These are phyloP conservation scores for Gobiocypris rarus DNA, from an alignment of 2,113 vertebrate species.

Conservation along the genomic window DNA sequence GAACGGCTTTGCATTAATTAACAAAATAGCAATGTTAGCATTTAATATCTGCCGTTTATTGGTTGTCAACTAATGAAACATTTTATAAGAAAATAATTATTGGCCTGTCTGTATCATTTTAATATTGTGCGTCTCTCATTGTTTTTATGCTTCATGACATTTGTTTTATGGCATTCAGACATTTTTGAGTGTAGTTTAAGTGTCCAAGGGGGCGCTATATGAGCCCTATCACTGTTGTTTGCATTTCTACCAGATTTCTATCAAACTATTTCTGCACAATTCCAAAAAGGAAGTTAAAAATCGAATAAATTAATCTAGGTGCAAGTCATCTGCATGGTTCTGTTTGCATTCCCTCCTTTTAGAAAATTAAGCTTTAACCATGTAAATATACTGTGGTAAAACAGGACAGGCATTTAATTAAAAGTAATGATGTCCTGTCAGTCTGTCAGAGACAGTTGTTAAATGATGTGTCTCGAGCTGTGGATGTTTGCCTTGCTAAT, in stretches of 20 bases:
- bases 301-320: background rate
- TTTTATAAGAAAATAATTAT: too few relatives aligned
- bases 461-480: slow-evolving; percentile 9
- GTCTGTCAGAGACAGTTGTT: slow-evolving; percentile 4
- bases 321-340: background rate
- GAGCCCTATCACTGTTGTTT: background rate
- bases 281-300: background rate
- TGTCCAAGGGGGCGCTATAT: too few relatives aligned
- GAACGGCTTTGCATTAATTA: too few relatives aligned
- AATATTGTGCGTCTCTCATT: too few relatives aligned
- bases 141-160: too few relatives aligned
- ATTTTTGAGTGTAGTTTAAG: background rate
- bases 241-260: background rate
- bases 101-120: too few relatives aligned
- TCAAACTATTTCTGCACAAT: background rate
- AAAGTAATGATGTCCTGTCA: background rate
- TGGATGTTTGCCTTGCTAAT: slow-evolving; percentile 22
- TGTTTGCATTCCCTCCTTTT: slow-evolving; percentile 15
- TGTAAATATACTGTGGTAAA: slow-evolving; percentile 25
- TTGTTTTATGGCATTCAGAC: too few relatives aligned
- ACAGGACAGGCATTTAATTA: background rate
- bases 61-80: too few relatives aligned
- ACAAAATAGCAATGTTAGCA: too few relatives aligned
- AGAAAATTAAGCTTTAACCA: background rate
- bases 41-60: too few relatives aligned